phyloP scores from a whole-genome alignment of 2,888 invertebrate species.

The Pseudococcus viburni region DNA sequence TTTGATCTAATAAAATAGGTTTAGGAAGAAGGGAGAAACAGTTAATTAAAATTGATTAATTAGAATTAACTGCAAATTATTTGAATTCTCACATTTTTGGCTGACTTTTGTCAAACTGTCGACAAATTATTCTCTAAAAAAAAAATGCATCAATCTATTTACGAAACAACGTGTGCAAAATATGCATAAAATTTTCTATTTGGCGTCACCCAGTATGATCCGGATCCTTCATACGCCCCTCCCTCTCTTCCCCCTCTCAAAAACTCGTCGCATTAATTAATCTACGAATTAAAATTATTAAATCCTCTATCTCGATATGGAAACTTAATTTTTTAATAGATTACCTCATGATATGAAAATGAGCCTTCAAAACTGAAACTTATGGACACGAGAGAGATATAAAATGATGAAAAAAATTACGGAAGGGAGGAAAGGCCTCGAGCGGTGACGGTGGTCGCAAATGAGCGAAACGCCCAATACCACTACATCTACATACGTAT shows the following conservation, averaged over 20 bases:
- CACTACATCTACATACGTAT: background rate
- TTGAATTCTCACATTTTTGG: too few relatives aligned
- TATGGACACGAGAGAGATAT: background rate
- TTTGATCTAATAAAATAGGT: too few relatives aligned
- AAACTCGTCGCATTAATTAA: background rate
- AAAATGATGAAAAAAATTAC: background rate
- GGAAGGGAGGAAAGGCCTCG: background rate
- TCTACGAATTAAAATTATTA: background rate
- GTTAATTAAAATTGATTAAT: too few relatives aligned
- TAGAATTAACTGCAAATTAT: too few relatives aligned
- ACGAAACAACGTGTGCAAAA: too few relatives aligned
- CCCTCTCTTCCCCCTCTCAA: background rate
- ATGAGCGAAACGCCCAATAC: slow-evolving; percentile 1
- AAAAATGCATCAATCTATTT: too few relatives aligned
- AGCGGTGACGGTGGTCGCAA: background rate
- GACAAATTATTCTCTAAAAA: too few relatives aligned
- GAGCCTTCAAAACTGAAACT: background rate
- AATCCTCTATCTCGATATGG: background rate
- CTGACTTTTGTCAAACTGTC: too few relatives aligned
- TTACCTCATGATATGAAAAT: background rate
- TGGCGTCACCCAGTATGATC: background rate
- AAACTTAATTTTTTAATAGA: background rate
- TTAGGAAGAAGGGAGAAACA: too few relatives aligned
- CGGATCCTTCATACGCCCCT: background rate
- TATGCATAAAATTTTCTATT: background rate